Evolutionary conservation across 2,797 vertebrate species (phyloP).

Genomic region (Gephyroberyx darwinii): DNA sequence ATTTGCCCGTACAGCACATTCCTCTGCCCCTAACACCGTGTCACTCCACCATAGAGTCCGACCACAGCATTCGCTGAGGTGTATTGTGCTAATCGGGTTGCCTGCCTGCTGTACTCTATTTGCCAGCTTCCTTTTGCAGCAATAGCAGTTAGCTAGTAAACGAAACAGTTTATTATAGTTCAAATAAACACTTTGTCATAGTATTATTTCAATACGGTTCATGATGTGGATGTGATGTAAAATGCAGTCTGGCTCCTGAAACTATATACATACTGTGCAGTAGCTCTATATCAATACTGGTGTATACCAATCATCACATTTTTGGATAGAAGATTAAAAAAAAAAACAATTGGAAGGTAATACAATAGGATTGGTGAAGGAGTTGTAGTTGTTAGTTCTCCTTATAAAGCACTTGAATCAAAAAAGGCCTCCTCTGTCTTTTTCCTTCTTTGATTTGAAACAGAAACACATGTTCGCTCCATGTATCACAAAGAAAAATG

Average conservation of each 20-base stretch:
- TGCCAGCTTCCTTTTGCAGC: background rate
- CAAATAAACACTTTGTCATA: background rate
- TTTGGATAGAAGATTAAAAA: too few relatives aligned
- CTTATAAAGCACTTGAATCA: too few relatives aligned
- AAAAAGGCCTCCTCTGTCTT: too few relatives aligned
- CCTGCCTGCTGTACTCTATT: conserved; percentile 12
- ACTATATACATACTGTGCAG: too few relatives aligned
- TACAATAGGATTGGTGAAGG: background rate
- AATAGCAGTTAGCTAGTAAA: background rate
- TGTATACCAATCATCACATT: too few relatives aligned
- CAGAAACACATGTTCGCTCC: too few relatives aligned
- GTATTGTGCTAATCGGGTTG: conserved; percentile 9
- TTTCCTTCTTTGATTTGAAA: too few relatives aligned
- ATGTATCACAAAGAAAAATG: background rate
- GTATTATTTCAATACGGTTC: too few relatives aligned
- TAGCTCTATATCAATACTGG: too few relatives aligned
- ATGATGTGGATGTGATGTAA: too few relatives aligned
- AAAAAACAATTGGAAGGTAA: background rate
- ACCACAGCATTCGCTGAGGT: background rate
- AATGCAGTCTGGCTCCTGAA: too few relatives aligned
- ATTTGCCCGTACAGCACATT: conserved; percentile 68
- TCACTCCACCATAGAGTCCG: conserved; percentile 39
- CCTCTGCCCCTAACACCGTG: conserved; percentile 21
- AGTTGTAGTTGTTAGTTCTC: too few relatives aligned
- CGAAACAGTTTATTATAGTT: background rate